phyloP scores from a whole-genome alignment of 2,113 vertebrate species.

The Cervus canadensis region DNA sequence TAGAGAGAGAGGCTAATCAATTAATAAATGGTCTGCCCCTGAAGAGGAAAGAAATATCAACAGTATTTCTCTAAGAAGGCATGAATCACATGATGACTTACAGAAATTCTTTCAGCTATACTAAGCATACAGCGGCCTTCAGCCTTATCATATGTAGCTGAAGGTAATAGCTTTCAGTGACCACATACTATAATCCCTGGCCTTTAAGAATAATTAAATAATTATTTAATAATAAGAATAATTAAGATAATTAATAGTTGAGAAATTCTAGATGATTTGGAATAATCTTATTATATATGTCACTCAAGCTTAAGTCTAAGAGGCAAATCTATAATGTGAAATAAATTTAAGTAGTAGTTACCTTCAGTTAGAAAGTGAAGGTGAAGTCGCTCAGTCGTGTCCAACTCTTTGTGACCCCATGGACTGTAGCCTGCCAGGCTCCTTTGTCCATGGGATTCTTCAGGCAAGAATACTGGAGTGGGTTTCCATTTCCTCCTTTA shows the following conservation, averaged over 20 bases:
- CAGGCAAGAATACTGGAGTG: not conserved
- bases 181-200: not conserved
- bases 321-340: constrained; percentile 20
- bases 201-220: not conserved
- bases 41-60: not conserved
- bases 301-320: not conserved
- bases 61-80: not conserved
- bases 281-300: not conserved
- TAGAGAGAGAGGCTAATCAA: not conserved
- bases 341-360: constrained; percentile 3
- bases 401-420: not conserved
- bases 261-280: constrained; percentile 10
- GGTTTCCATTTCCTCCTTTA: not conserved
- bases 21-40: not conserved
- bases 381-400: not conserved
- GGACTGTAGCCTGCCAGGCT: not conserved
- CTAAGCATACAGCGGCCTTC: not conserved
- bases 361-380: not conserved
- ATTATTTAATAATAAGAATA: too few relatives aligned
- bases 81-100: not conserved
- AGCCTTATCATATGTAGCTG: not conserved
- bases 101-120: not conserved
- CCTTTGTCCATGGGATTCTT: not conserved
- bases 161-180: not conserved
- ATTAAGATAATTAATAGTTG: not conserved